Conservation (phyloP, 2,113 vertebrate species). For the Chiloscyllium plagiosum region DNA sequence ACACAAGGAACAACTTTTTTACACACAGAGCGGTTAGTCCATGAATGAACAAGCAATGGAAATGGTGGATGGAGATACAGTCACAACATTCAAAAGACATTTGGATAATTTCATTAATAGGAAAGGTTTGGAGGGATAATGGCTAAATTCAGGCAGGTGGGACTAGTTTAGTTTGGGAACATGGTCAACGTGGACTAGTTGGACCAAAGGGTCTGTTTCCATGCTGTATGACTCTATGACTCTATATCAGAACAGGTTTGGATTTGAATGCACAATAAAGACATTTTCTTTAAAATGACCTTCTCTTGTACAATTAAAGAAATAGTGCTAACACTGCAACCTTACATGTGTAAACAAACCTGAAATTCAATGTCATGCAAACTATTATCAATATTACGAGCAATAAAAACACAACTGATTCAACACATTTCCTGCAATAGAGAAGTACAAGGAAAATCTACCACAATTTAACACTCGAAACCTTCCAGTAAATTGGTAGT, state of each 20-base stretch:
- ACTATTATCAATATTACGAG: neutral
- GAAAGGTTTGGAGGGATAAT: too few relatives aligned
- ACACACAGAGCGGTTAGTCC: too few relatives aligned
- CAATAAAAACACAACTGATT: neutral
- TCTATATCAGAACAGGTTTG: neutral
- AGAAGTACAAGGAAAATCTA: neutral
- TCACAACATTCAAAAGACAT: too few relatives aligned
- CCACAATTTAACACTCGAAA: neutral
- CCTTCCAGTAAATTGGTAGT: neutral
- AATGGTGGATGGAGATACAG: too few relatives aligned
- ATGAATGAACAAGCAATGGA: too few relatives aligned
- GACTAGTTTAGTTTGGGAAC: too few relatives aligned
- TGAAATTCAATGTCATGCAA: neutral
- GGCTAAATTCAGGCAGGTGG: too few relatives aligned
- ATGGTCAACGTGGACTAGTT: too few relatives aligned
- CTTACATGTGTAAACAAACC: neutral
- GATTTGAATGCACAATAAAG: neutral
- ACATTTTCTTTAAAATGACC: neutral
- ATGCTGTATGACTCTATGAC: too few relatives aligned
- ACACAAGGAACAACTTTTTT: too few relatives aligned
- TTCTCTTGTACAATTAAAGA: neutral
- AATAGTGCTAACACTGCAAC: neutral
- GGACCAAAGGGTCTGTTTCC: too few relatives aligned
- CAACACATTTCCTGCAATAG: neutral
- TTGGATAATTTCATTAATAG: too few relatives aligned